These are phyloP conservation scores for Liparis tanakae DNA, from an alignment of 2,797 vertebrate species.

Conservation along the genomic window DNA sequence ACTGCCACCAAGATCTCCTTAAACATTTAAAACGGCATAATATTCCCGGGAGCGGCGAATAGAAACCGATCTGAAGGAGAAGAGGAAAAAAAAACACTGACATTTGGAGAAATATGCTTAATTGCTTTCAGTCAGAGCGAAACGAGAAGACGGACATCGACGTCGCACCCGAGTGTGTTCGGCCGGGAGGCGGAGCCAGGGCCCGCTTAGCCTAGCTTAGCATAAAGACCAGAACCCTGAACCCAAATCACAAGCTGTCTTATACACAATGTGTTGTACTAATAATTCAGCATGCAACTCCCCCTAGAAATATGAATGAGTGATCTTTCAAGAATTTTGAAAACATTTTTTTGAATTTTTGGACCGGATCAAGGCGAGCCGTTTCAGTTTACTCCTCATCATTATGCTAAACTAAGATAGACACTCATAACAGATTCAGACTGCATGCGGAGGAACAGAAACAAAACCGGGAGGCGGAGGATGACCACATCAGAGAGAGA, in stretches of 20 bases:
- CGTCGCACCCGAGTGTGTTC: background rate
- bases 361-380: background rate
- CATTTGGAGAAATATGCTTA: background rate
- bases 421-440: background rate
- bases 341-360: background rate
- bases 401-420: background rate
- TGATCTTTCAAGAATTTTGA: background rate
- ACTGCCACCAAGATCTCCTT: slow-evolving; percentile 14
- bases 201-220: background rate
- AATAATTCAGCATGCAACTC: background rate
- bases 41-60: background rate
- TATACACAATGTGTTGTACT: too few species aligned
- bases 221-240: background rate
- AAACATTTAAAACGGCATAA: background rate
- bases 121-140: slow-evolving; percentile 1
- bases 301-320: background rate
- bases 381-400: background rate
- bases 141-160: background rate
- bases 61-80: background rate
- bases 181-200: background rate
- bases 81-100: background rate
- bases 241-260: too few species aligned
- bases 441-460: background rate
- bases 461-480: slow-evolving; percentile 20
- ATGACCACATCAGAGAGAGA: slow-evolving; percentile 31